These are phyloP conservation scores for Hypselothyrea guttata DNA, from an alignment of 2,888 invertebrate species.

Conservation along the genomic window DNA sequence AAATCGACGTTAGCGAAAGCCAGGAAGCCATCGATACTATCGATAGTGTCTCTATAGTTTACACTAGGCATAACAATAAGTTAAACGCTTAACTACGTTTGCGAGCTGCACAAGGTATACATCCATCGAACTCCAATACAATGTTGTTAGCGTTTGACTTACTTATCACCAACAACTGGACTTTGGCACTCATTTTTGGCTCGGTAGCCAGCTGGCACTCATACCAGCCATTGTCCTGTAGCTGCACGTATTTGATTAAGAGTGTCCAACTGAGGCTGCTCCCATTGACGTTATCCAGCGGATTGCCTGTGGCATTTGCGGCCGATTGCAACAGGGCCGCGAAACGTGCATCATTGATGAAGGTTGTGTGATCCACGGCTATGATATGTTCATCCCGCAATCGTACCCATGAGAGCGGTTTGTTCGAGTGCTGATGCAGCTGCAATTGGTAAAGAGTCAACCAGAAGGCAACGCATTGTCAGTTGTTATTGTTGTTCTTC, in stretches of 20 bases:
- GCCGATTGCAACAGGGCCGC: constrained; percentile 85
- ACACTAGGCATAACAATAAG: too few species aligned
- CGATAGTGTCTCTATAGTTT: too few species aligned
- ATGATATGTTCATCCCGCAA: constrained; percentile 94
- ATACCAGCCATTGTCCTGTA: constrained; percentile 93
- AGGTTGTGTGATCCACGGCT: constrained; percentile 91
- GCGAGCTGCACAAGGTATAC: too few species aligned
- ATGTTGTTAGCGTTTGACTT: constrained; percentile 30
- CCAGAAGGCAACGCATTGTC: background rate
- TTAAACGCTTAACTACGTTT: too few species aligned
- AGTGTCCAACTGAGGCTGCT: constrained; percentile 92
- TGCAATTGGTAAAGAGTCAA: constrained; percentile 31
- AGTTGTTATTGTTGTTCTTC: too few species aligned
- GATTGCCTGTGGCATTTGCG: constrained; percentile 25
- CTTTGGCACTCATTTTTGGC: constrained; percentile 96
- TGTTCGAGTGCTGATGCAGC: constrained; percentile 82
- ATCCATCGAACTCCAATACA: too few species aligned
- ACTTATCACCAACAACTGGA: constrained; percentile 81
- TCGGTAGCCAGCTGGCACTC: constrained; percentile 97
- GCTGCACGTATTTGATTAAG: constrained; percentile 94
- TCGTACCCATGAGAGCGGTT: constrained; percentile 95
- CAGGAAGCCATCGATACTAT: too few species aligned
- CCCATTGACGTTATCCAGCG: constrained; percentile 85
- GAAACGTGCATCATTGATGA: constrained; percentile 96
- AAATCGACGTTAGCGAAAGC: too few species aligned